Evolutionary conservation across 1,140 invertebrate genomes (phyloP).

Genomic region (Cardiocondyla obscurior): DNA sequence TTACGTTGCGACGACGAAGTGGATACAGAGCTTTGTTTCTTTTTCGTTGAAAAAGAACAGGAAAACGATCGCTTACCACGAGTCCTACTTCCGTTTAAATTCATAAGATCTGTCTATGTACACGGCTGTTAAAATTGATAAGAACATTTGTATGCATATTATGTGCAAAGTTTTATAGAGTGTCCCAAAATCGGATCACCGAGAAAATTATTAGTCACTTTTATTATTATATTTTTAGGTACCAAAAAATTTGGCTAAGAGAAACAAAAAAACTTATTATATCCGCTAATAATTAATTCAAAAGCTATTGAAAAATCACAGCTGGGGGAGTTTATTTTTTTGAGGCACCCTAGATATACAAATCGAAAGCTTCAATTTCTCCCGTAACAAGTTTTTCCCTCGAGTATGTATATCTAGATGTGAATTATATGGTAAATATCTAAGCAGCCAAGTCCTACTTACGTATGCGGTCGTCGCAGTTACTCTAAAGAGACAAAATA

Average conservation of each 20-base stretch:
- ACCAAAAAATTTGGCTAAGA: too few species aligned
- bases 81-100: conserved; percentile 8
- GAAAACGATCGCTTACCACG: background rate
- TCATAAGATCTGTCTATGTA: conserved; percentile 3
- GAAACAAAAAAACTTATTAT: too few species aligned
- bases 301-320: background rate
- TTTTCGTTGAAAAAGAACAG: background rate
- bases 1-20: conserved; percentile 1
- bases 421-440: conserved; percentile 46
- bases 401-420: conserved; percentile 37
- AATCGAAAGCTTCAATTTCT: background rate
- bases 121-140: conserved; percentile 2
- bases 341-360: background rate
- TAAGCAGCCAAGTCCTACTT: conserved; percentile 53
- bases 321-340: too few species aligned
- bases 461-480: background rate
- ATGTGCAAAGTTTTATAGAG: conserved; percentile 6
- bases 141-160: conserved; percentile 4
- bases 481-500: background rate
- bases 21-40: conserved; percentile 2
- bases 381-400: background rate
- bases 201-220: background rate
- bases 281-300: background rate
- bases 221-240: background rate
- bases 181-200: background rate